Base-by-base conservation (phyloP, 92 coral and sea anemone species). In the Porites lobata region DNA sequence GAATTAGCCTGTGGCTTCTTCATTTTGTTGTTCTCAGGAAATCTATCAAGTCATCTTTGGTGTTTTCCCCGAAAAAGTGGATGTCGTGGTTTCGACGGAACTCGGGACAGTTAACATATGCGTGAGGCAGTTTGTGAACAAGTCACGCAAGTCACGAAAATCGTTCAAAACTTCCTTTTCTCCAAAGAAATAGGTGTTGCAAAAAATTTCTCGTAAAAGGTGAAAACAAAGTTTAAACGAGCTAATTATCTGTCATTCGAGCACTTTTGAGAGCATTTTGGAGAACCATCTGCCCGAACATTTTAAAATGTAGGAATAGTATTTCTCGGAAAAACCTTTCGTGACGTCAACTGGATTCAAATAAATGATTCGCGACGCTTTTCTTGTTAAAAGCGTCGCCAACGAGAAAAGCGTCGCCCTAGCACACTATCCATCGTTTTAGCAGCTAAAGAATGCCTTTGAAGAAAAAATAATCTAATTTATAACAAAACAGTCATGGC, bases 141-240 rank as follows among this genome's bases (percentile, higher is more conserved):
- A 18, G 79, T 72, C 69, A 83, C 80, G 72, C 71, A 72, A 83
- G 18, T 13, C 13, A 1, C 2, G 15, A 15, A 65, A 29, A 29
- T 29, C 32, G 32, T 29, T 29, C 32, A 29, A 29, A 29, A 29
- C 32, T 29, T 29, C 32, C 32, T 29, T 29, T 29, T 29, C 32
- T 29, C 32, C 32, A 29, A 29, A 29, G 0, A 29, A 29, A 29
- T 29, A 29, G 32, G 32, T 29, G 32, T 29, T 29, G 32, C 32
- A 29, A 29, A 29, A 29, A 2, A 29, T 29, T 29, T 29, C 32
- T 2, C 32, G 0, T 2, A 29, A 29, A 29, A 29, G 32, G 32
- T 29, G 32, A 29, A 29, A 29, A 29, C 32, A 29, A 29, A 29
- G 32, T 29, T 29, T 29, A 29, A 26, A 54, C 1, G 50, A 56